A percentile compares a stretch with the other conserved stretches of the same genome.
phyloP scores from a whole-genome alignment of 2,113 vertebrate genomes.

The Paedocypris sp. region DNA sequence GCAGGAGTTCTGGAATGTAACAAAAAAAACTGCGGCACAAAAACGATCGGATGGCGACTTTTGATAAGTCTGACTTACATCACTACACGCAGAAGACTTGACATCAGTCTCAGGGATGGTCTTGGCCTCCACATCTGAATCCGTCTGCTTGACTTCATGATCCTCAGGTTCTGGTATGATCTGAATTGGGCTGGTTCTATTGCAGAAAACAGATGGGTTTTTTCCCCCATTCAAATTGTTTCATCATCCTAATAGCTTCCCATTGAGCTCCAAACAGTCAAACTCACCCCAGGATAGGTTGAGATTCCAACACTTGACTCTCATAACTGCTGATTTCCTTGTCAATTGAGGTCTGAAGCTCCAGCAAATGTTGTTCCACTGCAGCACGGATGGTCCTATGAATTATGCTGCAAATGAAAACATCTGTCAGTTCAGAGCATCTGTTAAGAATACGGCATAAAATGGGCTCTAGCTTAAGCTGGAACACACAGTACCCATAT shows the following conservation, averaged over 20 bases:
- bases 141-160: background rate
- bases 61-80: no score
- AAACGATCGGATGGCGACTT: no score
- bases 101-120: constrained; percentile 1
- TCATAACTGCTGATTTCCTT: constrained; percentile 62
- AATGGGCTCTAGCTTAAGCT: background rate
- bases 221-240: no score
- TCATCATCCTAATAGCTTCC: background rate
- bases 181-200: constrained; percentile 6
- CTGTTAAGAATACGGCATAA: background rate
- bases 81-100: constrained; percentile 14
- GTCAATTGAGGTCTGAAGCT: constrained; percentile 81
- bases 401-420: constrained; percentile 67
- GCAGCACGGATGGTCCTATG: constrained; percentile 83
- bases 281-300: constrained; percentile 23
- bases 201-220: background rate
- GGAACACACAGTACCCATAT: background rate
- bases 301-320: constrained; percentile 44
- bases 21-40: no score
- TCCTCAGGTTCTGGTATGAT: constrained; percentile 14
- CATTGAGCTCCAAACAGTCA: background rate
- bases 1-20: background rate
- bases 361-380: constrained; percentile 83
- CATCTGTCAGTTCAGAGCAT: background rate
- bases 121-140: constrained; percentile 14